Evolutionary conservation across 1,140 invertebrate species (phyloP), one percentile per base, ranked within the genome.

Genomic region (Trichomalopsis sarcophagae): DNA sequence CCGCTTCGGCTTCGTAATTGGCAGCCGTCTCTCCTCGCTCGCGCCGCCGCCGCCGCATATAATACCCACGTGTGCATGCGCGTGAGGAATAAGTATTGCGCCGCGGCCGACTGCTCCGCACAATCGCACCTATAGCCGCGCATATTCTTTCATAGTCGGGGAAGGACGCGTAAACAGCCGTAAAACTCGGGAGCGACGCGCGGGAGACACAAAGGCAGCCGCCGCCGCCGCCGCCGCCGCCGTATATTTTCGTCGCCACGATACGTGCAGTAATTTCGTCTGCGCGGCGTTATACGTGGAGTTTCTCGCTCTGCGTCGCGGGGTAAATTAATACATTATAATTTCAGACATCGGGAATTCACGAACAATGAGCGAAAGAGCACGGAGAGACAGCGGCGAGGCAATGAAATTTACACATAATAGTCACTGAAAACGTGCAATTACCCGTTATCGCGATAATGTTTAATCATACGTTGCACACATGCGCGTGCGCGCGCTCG

Each of bases 341-440:
- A 85, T 81, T 81, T 81, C 79, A 76, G 84, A 85, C 84, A 82
- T 85, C 55, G 75, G 80, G 78, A 81, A 82, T 81, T 81, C 13
- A 62, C 84, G 73, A 81, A 82, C 79, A 81, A 82, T 86, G 80
- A 81, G 85, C 2, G 55, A 36, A 33, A 36, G 66, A 55, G 14
- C 10, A 68, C 73, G 27, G 44, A 33, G 78, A 30, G 78, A 33
- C 83, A 80, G 85, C 50, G 9, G n/a, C 81, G 85, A 86, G 84
- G 40, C 55, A 78, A 78, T 82, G 84, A 86, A 85, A 85, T 85
- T 85, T 85, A 85, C 84, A 86, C 84, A 86, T 86, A 86, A 86
- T 86, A 66, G 73, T 82, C 73, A 44, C 74, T 71, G 71, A 85
- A 85, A 75, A 81, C 36, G 78, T 85, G 73, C 79, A 85, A 85